Evolutionary conservation across 2,797 vertebrate species (phyloP).

Genomic region (Urocyon cinereoargenteus): DNA sequence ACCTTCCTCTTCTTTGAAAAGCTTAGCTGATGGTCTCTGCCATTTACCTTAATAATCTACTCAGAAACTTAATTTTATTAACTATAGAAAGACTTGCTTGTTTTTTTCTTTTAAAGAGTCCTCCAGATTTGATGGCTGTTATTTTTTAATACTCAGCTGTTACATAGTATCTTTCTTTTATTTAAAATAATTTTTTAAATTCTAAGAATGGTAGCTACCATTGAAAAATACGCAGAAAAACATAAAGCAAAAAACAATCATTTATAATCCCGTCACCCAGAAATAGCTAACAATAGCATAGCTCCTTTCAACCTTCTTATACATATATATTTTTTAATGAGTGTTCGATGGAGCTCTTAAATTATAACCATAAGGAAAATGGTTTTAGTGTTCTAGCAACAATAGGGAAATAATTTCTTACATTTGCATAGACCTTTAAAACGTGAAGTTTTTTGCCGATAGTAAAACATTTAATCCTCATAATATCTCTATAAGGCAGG

Average conservation of each 20-base stretch:
- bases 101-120: neutral
- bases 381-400: conserved; percentile 20
- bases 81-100: neutral
- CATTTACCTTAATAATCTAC: conserved; percentile 24
- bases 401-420: conserved; percentile 8
- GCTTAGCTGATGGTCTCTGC: conserved; percentile 34
- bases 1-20: conserved; percentile 54
- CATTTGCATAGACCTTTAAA: conserved; percentile 4
- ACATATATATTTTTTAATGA: neutral
- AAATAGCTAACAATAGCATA: neutral
- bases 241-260: neutral
- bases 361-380: conserved; percentile 55
- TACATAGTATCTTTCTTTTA: neutral
- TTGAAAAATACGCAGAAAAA: neutral
- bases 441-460: neutral
- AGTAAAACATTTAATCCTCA: neutral
- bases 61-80: conserved; percentile 45
- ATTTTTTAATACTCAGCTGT: neutral
- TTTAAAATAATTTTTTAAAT: conserved; percentile 30
- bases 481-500: neutral
- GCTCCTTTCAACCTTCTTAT: neutral
- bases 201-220: neutral
- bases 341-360: conserved; percentile 35
- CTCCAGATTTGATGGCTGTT: neutral
- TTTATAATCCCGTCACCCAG: neutral